Base-by-base conservation (phyloP, 2,888 invertebrate genomes). In the Cremastobaeus sp. region DNA sequence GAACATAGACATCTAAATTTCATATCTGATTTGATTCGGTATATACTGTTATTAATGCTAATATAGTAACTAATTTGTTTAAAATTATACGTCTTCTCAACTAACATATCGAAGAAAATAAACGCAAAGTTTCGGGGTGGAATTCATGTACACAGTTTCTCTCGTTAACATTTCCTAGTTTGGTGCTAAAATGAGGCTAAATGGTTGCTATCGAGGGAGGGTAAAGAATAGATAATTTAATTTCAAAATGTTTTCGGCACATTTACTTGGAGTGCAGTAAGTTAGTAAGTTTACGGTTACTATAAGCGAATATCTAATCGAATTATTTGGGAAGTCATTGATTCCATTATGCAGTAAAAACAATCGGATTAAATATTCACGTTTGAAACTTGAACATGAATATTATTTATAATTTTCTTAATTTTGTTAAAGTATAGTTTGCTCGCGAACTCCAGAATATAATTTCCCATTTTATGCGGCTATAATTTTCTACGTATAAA, bases 231-330 rank as follows among this genome's bases (percentile, higher is more conserved):
- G 55, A 41, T 55, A 30, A 32, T n/a, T n/a, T n/a, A n/a, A n/a
- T n/a, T n/a, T n/a, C 32, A 32, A 41, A 41, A 55, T 55, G 41
- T 41, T 41, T 55, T 41, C 55, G 41, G 32, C 20, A 41, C 55
- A 55, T 54, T 54, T 55, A 41, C 30, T 35, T 21, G 55, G 30
- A 32, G 32, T 32, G 11, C 11, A 41, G 32, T 32, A 55, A 55
- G 41, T 55, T 55, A 39, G 28, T 30, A 39, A 54, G 41, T 54
- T 41, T 41, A 30, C 9, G 30, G 30, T 41, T 54, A 54, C 41
- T 30, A 41, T 30, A 54, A 41, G 25, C 30, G 41, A 54, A 30
- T 54, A 41, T 20, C 41, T 41, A 54, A 41, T 54, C 41, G 41
- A 54, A 41, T 54, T 54, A 54, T 30, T 30, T 28, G 39, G 11